A percentile compares a stretch with the other conserved stretches of the same genome.
These are phyloP conservation scores for Terebella lapidaria DNA, from an alignment of 2,888 invertebrate species.

Conservation along the genomic window DNA sequence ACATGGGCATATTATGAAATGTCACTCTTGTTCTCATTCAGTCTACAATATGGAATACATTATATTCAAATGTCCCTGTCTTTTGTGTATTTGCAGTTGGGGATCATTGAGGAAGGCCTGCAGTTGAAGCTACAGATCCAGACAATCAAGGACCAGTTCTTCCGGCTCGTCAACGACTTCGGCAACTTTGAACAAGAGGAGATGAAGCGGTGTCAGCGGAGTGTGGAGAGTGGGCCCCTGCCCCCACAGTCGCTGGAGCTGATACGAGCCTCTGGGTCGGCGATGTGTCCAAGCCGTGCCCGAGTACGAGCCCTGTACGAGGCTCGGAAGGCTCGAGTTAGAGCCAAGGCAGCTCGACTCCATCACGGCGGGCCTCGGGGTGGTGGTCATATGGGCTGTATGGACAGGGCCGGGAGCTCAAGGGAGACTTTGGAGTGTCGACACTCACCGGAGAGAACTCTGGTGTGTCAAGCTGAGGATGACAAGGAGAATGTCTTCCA, in stretches of 20 bases:
- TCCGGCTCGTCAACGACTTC: conserved; percentile 15
- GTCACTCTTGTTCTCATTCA: no score
- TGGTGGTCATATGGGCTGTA: no score
- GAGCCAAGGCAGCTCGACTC: neutral
- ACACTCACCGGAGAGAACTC: neutral
- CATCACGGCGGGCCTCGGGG: neutral
- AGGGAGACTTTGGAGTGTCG: neutral
- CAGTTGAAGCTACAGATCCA: conserved; percentile 22
- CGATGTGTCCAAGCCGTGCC: conserved; percentile 6
- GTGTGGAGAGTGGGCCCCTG: neutral
- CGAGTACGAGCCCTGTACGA: conserved; percentile 19
- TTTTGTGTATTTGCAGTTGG: conserved; percentile 19
- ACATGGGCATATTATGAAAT: no score
- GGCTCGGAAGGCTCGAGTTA: conserved; percentile 14
- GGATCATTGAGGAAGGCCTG: conserved; percentile 22
- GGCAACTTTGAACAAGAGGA: conserved; percentile 8
- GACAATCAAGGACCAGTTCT: conserved; percentile 21
- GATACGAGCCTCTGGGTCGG: neutral
- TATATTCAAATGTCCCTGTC: neutral
- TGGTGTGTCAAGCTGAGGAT: neutral
- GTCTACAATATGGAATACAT: conserved; percentile 2
- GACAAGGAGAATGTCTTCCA: conserved; percentile 21
- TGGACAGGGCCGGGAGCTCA: no score
- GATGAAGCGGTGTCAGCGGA: neutral
- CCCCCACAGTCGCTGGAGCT: neutral